Base-by-base conservation (phyloP, 2,113 vertebrate genomes). In the Pseudorectes ferrugineus region DNA sequence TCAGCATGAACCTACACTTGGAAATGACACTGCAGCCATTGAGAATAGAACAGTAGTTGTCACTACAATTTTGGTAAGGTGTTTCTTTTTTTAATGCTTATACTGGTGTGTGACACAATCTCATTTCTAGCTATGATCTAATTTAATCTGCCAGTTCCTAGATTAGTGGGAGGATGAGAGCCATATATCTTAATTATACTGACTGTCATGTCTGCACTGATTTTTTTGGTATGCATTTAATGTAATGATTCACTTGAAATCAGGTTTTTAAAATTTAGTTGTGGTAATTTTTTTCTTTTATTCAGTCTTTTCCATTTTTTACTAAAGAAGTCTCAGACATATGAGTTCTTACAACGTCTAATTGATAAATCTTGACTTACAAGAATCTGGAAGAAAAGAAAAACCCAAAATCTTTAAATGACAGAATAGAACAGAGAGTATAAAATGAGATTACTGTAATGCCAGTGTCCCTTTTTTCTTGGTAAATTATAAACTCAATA, bases 1-100 rank as follows among this genome's bases (percentile, higher is more conserved):
- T 94, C 99, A 99, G 96, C 99, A 98, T 83, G 98, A 99, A 48
- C 99, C 98, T 65, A 97, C 98, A 31, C 97, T 98, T 55, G 98
- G 98, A 94, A 99, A 99, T 95, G 99, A 99, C 92, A 99, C 98
- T 88, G 98, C 99, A 29, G 97, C 98, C 16, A 98, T 99, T 93
- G 99, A 99, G 95, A 99, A 99, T 81, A 98, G 99, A 92, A 99
- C 99, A 42, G 99, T 99, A 48, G 98, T 99, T 87, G 99, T 99
- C 95, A 99, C 99, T 66, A 99, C 99, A 88, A 99, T 99, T 96
- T 98, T 99, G 99, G 99, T 99, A 99, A 99, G 97, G 96, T 97
- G 97, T 78, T 95, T 95, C 95, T 96, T 97, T 79, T 93, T 96
- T 96, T 80, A 95, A 6, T 95, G 78, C 40, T 85, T 93, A 40